Base-by-base conservation (phyloP, 2,888 invertebrate species). In the Apoderus coryli region DNA sequence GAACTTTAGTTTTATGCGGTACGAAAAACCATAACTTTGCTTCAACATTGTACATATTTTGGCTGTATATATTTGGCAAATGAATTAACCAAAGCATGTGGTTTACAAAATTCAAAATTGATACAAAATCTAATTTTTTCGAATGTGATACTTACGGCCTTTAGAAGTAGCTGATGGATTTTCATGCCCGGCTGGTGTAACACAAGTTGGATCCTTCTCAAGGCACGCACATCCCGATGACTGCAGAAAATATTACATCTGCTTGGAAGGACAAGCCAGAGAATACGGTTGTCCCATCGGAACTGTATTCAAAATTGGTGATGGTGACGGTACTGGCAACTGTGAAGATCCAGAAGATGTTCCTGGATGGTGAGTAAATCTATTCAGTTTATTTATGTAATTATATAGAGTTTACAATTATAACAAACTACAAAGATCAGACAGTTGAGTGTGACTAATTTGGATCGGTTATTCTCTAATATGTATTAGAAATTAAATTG, bases 251-350 rank as follows among this genome's bases (percentile, higher is more conserved):
- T 92, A 89, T 65, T 92, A 85, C 69, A 88, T 90, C 61, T 92
- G 90, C 56, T 60, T 89, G 41, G 89, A 89, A 59, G 82, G 76
- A 73, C 77, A 76, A 35, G 84, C 90, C 41, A 74, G 90, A 44
- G 89, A 90, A 60, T 90, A 90, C 60, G 90, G 90, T 42, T 92
- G 90, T 66, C 89, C 89, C 51, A 85, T 92, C 54, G 90, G 90
- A 33, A 89, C 89, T 33, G 90, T 90, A 30, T 92, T 89, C 77
- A 86, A 88, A 61, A 88, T 89, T 60, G 88, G 88, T 36, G 84
- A 84, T 52, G 63, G 76, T 50, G 88, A 89, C 47, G 89, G 86
- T 50, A 77, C 80, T 46, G 88, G 89, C 44, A 85, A 85, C 68
- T 92, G 90, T 61, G 84, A 86, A 62, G 89, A 89, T 56, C 90